phyloP scores from a whole-genome alignment of 2,113 vertebrate species.

The Nerophis lumbriciformis region DNA sequence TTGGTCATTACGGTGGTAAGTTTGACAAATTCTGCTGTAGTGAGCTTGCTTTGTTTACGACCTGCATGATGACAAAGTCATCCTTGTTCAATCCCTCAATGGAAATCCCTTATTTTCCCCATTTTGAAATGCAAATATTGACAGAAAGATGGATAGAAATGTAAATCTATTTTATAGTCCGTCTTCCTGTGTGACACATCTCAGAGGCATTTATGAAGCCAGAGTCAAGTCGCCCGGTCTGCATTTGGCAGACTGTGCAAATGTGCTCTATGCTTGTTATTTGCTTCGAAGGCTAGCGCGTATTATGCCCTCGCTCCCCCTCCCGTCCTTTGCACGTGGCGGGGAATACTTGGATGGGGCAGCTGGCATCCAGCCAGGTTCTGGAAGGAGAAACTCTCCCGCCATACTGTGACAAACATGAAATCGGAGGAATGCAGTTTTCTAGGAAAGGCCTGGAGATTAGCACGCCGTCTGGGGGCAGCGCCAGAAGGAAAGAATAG shows the following conservation, averaged over 20 bases:
- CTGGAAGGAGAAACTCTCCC: constrained; percentile 37
- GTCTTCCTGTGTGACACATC: not conserved
- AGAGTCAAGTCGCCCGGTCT: not conserved
- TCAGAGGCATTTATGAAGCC: not conserved
- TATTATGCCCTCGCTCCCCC: constrained; percentile 19
- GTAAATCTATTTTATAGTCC: too few relatives aligned
- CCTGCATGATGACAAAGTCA: too few relatives aligned
- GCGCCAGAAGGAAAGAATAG: constrained; percentile 48
- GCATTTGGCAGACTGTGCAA: constrained; percentile 10
- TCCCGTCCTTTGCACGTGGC: constrained; percentile 37
- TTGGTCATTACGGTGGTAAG: too few relatives aligned
- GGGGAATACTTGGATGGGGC: constrained; percentile 26
- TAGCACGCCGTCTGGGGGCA: constrained; percentile 48
- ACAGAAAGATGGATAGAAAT: too few relatives aligned
- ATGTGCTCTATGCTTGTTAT: constrained; percentile 30
- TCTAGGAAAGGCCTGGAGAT: constrained; percentile 47
- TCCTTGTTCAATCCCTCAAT: too few relatives aligned
- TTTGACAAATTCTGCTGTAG: too few relatives aligned
- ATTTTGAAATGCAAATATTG: too few relatives aligned
- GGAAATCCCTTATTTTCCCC: too few relatives aligned
- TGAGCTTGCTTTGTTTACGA: too few relatives aligned
- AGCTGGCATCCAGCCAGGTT: constrained; percentile 45
- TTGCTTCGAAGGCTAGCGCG: constrained; percentile 22
- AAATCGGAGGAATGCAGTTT: constrained; percentile 68
- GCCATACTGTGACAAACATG: constrained; percentile 57